Conservation (phyloP, 2,797 vertebrate species). For the Alca torda region DNA sequence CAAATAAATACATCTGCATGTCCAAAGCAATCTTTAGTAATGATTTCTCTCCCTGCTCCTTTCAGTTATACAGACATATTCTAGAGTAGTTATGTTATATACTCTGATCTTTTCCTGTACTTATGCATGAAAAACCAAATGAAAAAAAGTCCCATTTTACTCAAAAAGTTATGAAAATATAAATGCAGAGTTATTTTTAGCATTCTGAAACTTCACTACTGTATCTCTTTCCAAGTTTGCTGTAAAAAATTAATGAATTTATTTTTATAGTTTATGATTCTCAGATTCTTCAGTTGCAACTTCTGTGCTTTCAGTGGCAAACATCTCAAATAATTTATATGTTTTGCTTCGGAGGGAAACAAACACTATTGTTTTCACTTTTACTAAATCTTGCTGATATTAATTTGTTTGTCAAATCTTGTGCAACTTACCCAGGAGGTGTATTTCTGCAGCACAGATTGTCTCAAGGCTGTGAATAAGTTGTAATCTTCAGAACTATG, state of each 20-base stretch:
- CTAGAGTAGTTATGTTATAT: not conserved
- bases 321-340: not conserved
- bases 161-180: not conserved
- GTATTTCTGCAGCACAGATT: conserved; percentile 86
- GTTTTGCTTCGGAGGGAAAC: not conserved
- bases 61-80: not conserved
- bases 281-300: not conserved
- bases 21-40: not conserved
- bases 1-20: not conserved
- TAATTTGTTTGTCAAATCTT: not conserved
- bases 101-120: not conserved
- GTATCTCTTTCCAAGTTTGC: not conserved
- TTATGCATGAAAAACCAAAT: not conserved
- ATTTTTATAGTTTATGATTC: not conserved
- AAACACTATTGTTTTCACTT: not conserved
- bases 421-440: conserved; percentile 88
- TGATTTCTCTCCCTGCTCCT: not conserved
- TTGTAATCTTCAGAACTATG: conserved; percentile 97
- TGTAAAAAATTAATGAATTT: not conserved
- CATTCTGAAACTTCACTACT: not conserved
- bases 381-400: not conserved
- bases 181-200: not conserved
- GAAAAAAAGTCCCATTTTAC: not conserved
- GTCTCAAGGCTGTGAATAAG: conserved; percentile 89
- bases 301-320: not conserved